These are phyloP conservation scores for Chrysemys picta DNA, from an alignment of 2,113 vertebrate species.

Conservation along the genomic window DNA sequence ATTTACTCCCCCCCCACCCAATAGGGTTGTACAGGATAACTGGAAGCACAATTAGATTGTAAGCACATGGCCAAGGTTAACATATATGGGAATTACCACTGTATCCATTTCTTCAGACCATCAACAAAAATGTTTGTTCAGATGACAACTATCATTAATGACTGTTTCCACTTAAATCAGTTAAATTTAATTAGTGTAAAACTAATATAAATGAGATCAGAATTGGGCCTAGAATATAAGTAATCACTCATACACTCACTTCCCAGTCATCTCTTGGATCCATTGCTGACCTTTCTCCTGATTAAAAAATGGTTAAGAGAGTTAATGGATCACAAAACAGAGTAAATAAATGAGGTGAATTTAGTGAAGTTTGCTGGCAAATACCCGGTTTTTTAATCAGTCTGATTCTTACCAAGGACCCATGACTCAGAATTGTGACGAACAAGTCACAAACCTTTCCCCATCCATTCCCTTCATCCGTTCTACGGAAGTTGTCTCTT, in stretches of 20 bases:
- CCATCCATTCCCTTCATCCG: neutral
- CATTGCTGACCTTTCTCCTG: neutral
- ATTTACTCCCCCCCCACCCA: neutral
- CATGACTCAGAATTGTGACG: accelerated
- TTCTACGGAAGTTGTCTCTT: neutral
- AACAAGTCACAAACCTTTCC: neutral
- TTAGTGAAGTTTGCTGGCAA: neutral
- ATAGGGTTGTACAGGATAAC: conserved; percentile 42
- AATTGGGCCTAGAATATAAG: neutral
- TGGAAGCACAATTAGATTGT: conserved; percentile 36
- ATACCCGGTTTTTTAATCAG: neutral
- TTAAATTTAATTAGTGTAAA: neutral
- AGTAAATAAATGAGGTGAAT: neutral
- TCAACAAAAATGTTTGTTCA: neutral
- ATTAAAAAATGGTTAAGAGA: neutral
- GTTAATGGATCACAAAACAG: neutral
- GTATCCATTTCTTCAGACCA: neutral
- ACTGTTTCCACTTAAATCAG: neutral
- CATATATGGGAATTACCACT: neutral
- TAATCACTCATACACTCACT: neutral
- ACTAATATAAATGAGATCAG: neutral
- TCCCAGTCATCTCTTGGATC: neutral
- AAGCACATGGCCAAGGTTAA: neutral
- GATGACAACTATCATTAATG: neutral
- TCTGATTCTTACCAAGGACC: neutral